Evolutionary conservation across 2,888 invertebrate species (phyloP), one percentile per base, ranked within the genome.

Genomic region (Drosophila emarginata): DNA sequence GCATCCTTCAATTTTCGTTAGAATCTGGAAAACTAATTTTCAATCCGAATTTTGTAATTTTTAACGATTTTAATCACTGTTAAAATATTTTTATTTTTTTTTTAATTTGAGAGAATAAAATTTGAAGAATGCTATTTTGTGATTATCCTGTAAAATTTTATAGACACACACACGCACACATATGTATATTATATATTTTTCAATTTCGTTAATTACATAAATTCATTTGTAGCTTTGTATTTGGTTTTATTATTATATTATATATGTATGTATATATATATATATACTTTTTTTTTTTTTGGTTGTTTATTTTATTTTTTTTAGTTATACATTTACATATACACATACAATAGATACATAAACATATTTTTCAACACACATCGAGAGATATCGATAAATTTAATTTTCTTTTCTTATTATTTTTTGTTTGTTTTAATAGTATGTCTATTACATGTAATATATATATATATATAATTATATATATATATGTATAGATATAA

Each of bases 401-500:
- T 61, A 14, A 32, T 21, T 61, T 59, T 70, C n/a, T 32, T 32
- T 32, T 9, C 1, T 32, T 32, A 9, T 32, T 32, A 5, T 4
- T 9, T 32, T 7, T 32, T 32, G 9, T 32, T 32, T 28, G 28
- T 28, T 28, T 45, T 9, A 4, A n/a, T 45, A 21, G 45, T 12
- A 11, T 45, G 45, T 45, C 45, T 45, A 45, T 45, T 45, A 45
- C 18, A 62, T 60, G 57, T 64, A 26, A 40, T 57, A 61, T 60
- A 28, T 56, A 58, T 67, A 52, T 64, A 60, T 45, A 60, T 58
- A 61, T 54, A 32, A 9, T 9, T 32, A 54, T 74, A 54, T 77
- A 28, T 77, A 64, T 60, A 23, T 67, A 59, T 67, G 39, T 63
- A 54, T 61, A 64, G 61, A 61, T 66, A 61, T 52, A 69, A 61